Evolutionary conservation across 2,888 invertebrate species (phyloP), one percentile per base, ranked within the genome.

Genomic region (Meliscaeva auricollis): DNA sequence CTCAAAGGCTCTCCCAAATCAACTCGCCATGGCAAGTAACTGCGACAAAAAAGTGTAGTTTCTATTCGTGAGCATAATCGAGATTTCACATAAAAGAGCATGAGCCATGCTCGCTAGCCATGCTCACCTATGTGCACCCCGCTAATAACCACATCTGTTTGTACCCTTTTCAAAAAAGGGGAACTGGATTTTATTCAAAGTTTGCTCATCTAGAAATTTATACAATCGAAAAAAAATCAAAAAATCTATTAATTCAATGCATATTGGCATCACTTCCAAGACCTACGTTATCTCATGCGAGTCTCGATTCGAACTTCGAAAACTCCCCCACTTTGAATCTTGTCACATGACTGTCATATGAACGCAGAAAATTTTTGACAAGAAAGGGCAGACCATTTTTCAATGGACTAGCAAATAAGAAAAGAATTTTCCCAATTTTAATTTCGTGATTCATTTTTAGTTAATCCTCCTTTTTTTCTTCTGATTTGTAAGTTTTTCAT

Each of bases 331-430:
- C 26, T 22, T 56, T 46, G 66, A 81, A 73, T 54, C 64, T 66
- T 87, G 90, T 91, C 91, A 91, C 91, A 91, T 91, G 91, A 91
- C 89, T 89, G 90, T 91, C 91, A 91, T 90, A 91, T 90, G 91
- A 80, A 70, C 32, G 78, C 52, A 81, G 88, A 89, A 89, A 88
- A 89, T 88, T 90, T 90, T 89, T 90, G 91, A 90, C 90, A 90
- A 81, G 46, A 11, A 88, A 87, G 13, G 66, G 88, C 80, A 88
- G 88, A 88, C 85, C 88, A 88, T 89, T 89, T 62, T 79, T 85
- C 88, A 76, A 89, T 88, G 88, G 80, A 88, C 60, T 87, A 88
- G 82, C 83, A 88, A 38, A 88, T 76, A 88, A 87, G 64, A 69
- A 68, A 66, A 41, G 30, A 41, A 11, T 58, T 76, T 85, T 75